Conservation (phyloP, 1,140 invertebrate species). For the Drosophila obscura region DNA sequence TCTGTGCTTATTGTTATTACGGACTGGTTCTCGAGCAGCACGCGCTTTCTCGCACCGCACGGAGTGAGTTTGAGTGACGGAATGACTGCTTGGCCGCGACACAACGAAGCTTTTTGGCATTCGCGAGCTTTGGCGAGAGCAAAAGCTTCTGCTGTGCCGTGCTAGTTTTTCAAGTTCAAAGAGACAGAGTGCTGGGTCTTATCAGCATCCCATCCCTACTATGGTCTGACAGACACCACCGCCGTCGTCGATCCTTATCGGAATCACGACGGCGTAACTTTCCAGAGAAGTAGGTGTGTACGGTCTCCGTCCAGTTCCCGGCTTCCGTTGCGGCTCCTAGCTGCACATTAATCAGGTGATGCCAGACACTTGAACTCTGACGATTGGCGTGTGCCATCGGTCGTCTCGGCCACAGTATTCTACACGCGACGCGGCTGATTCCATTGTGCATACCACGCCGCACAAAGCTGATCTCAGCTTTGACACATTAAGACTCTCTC, state of each 20-base stretch:
- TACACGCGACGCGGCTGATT: not conserved
- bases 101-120: conserved; percentile 59
- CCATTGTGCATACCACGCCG: not conserved
- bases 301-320: not conserved
- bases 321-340: conserved; percentile 1
- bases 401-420: conserved; percentile 45
- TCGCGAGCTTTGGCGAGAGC: conserved; percentile 21
- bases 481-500: conserved; percentile 12
- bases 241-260: conserved; percentile 40
- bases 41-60: conserved; percentile 53
- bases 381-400: conserved; percentile 40
- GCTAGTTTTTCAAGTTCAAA: conserved; percentile 42
- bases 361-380: conserved; percentile 13
- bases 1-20: conserved; percentile 39
- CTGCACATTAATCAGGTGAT: conserved; percentile 49
- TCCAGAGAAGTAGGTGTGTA: conserved; percentile 54
- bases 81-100: conserved; percentile 40
- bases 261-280: conserved; percentile 51
- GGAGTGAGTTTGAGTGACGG: conserved; percentile 68
- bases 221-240: conserved; percentile 43
- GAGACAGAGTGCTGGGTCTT: conserved; percentile 19
- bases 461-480: conserved; percentile 3
- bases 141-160: conserved; percentile 32
- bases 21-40: conserved; percentile 50
- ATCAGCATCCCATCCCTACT: conserved; percentile 51